phyloP scores from a whole-genome alignment of 2,113 vertebrate species.

The Alligator mississippiensis region DNA sequence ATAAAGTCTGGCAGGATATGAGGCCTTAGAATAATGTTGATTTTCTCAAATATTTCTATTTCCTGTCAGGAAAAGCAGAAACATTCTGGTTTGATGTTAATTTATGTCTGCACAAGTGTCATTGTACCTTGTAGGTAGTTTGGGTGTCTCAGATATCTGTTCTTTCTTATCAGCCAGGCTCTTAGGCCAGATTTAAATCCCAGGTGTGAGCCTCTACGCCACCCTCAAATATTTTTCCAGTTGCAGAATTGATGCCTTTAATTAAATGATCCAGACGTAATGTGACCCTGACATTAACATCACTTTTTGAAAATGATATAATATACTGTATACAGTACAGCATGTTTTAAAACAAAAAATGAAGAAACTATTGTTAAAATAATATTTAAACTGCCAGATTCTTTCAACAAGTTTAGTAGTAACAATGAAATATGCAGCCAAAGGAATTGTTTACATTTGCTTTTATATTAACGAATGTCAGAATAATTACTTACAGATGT shows the following conservation, averaged over 20 bases:
- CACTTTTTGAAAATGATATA: not conserved
- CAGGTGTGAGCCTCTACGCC: too few species aligned
- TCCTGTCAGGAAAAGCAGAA: not conserved
- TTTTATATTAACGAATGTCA: constrained; percentile 8
- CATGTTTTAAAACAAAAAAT: constrained; percentile 22
- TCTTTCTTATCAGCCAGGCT: fast-evolving
- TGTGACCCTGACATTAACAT: not conserved
- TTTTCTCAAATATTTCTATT: not conserved
- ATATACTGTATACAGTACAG: not conserved
- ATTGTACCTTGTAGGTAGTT: not conserved
- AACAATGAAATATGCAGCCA: constrained; percentile 24
- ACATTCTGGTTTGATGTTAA: not conserved
- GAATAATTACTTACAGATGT: constrained; percentile 53
- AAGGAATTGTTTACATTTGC: constrained; percentile 6
- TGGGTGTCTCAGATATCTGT: fast-evolving
- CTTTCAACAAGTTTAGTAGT: constrained; percentile 36
- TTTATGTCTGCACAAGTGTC: not conserved
- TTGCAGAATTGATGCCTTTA: not conserved
- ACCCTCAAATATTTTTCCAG: not conserved
- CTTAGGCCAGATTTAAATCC: too few species aligned
- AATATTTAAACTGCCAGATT: constrained; percentile 17
- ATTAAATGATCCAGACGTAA: not conserved
- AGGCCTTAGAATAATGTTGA: not conserved
- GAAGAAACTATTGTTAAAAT: not conserved
- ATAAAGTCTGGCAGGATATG: not conserved